Evolutionary conservation across 2,888 invertebrate genomes (phyloP), one percentile per base, ranked within the genome.

Genomic region (Ernsta delagoae): DNA sequence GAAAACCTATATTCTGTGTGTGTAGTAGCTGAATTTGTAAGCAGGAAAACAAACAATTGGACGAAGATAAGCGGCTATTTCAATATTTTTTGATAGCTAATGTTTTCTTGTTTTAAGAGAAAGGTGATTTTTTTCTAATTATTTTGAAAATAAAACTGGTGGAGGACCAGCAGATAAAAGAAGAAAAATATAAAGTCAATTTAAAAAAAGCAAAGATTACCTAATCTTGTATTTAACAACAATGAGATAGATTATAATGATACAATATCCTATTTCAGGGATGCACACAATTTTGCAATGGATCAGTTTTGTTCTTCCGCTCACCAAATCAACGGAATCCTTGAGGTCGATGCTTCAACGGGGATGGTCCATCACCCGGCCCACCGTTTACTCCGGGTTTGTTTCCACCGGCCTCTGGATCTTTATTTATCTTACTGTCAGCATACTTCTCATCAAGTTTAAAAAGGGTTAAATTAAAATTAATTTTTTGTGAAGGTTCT

Each of bases 261-360:
- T 6, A 36, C 3, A 36, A 36, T 36, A 36, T 2, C 6, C 1
- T 60, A 68, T 62, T 62, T 4, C 80, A 92, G 92, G 90, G 53
- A 98, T 99, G 97, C 97, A 98, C 81, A 88, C 94, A 0, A 78
- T 96, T 54, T 90, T 98, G 4, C 95, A 95, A 82, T 95, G 95
- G 82, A 82, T 98, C 56, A 96, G 97, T 75, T 96, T 94, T 76
- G 89, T 97, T 56, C 93, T 98, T 24, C 98, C 98, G 0, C 92
- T 98, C 16, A 98, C 98, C 0, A 96, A 97, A 77, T 97, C 98
- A 0, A 98, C 98, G 0, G 98, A 98, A 78, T 96, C 98, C 2
- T 91, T 98, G 74, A 94, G 98, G n/a, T 96, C 96, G 3, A 96
- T 98, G 84, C 86, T 98, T 48, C 97, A 97, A 62, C 94, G 97